Conservation (phyloP, 2,113 vertebrate genomes). For the Odocoileus virginianus region DNA sequence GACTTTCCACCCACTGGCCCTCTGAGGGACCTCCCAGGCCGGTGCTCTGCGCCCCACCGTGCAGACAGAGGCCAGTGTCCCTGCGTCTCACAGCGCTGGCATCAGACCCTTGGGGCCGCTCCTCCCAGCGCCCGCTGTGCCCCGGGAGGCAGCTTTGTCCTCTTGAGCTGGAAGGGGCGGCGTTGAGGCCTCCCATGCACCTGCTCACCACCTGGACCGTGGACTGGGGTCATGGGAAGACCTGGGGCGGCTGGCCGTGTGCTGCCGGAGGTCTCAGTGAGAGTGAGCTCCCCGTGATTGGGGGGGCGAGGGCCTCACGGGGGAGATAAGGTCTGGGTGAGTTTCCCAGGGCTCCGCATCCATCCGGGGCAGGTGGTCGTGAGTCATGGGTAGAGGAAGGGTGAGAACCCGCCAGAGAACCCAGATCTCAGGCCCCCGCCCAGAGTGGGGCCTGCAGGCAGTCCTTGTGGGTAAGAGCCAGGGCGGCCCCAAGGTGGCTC, state of each 20-base stretch:
- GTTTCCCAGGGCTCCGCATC: background rate
- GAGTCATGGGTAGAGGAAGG: background rate
- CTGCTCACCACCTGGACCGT: background rate
- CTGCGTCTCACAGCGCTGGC: background rate
- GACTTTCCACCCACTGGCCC: background rate
- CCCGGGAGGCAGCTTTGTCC: background rate
- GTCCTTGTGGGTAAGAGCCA: background rate
- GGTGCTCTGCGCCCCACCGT: background rate
- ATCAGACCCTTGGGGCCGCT: background rate
- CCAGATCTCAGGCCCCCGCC: too few species aligned
- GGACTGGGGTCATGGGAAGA: background rate
- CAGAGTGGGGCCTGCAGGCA: background rate
- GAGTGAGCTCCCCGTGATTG: background rate
- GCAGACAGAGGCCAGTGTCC: background rate
- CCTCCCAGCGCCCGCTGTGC: background rate
- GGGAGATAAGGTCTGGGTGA: background rate
- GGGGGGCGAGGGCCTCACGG: background rate
- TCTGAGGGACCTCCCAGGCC: background rate
- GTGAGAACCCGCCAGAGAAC: background rate
- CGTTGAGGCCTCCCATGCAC: background rate
- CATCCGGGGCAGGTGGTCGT: background rate
- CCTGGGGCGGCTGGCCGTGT: accelerated
- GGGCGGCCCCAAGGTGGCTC: too few species aligned
- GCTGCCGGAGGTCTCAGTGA: background rate
- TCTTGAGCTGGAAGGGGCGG: background rate